Evolutionary conservation across 2,797 vertebrate genomes (phyloP), one percentile per base, ranked within the genome.

Genomic region (Parambassis ranga): DNA sequence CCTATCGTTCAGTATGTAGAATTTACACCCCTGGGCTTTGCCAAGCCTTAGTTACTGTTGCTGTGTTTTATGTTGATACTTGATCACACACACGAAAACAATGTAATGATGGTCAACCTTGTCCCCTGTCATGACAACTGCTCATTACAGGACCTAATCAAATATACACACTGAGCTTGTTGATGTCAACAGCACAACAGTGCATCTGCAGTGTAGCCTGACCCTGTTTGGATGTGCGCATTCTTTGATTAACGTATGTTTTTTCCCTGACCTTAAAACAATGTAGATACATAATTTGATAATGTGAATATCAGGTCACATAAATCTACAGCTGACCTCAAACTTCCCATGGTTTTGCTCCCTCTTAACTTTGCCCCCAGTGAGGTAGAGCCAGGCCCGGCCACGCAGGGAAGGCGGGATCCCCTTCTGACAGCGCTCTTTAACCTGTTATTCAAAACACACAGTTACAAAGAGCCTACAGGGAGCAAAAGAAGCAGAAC

Each of bases 301-400:
- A 30, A 9, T 7, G 46, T 16, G 46, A n/a, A 26, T 30, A 46
- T 9, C 6, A 27, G 13, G 3, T 5, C 30, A 7, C 14, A 60
- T 23, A 50, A 32, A 48, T 36, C 20, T 19, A 11, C 1, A 4
- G 75, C 94, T 92, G 75, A 99, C 97, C 10, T 94, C 83, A 81
- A 98, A 99, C 82, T 90, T 95, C 18, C 91, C 90, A 2, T 65
- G 59, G 64, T 96, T 98, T 84, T 98, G 96, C 46, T 98, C 95
- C 73, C 93, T 85, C 74, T 95, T 98, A 48, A 97, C 96, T 85
- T 97, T 97, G 58, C 90, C 96, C 53, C 97, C 97, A 0, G 94
- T 97, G 26, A 99, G 94, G 85, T 96, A 99, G 65, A 98, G 96
- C 97, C 97, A 99, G 20, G 95, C 95, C 18, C 97, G 93, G 56